phyloP scores from a whole-genome alignment of 2,113 vertebrate species.

The Furnarius figulus region DNA sequence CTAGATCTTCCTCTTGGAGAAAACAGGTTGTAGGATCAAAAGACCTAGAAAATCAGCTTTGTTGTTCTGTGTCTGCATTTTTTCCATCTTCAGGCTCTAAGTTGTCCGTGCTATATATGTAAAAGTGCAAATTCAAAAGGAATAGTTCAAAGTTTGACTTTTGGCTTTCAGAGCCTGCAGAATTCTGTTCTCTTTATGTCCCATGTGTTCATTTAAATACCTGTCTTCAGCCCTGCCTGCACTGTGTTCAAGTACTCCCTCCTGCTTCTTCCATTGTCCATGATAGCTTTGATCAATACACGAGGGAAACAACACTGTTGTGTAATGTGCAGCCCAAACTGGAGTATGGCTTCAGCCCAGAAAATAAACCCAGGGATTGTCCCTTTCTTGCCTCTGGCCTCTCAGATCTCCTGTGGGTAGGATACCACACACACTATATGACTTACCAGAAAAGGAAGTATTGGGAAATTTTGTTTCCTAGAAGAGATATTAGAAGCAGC shows the following conservation, averaged over 20 bases:
- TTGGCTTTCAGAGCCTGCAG: neutral
- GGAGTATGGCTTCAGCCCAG: neutral
- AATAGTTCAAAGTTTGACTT: neutral
- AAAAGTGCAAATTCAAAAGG: neutral
- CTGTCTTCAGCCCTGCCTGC: neutral
- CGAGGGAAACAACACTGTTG: neutral
- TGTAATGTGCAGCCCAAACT: neutral
- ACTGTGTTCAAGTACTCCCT: neutral
- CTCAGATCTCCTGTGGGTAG: neutral
- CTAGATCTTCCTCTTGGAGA: neutral
- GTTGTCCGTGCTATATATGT: neutral
- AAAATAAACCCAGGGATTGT: neutral
- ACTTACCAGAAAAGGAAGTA: conserved; percentile 40
- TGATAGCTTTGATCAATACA: neutral
- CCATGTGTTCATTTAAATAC: neutral
- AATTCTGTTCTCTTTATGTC: neutral
- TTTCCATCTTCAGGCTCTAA: neutral
- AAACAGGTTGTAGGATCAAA: neutral
- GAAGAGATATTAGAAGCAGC: neutral
- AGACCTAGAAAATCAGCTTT: neutral
- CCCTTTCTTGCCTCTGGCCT: neutral
- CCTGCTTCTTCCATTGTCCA: neutral
- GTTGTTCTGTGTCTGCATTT: neutral
- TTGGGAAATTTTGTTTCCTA: conserved; percentile 45
- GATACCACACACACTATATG: neutral